Evolutionary conservation across 2,113 vertebrate genomes (phyloP).

Genomic region (Pogona vitticeps): DNA sequence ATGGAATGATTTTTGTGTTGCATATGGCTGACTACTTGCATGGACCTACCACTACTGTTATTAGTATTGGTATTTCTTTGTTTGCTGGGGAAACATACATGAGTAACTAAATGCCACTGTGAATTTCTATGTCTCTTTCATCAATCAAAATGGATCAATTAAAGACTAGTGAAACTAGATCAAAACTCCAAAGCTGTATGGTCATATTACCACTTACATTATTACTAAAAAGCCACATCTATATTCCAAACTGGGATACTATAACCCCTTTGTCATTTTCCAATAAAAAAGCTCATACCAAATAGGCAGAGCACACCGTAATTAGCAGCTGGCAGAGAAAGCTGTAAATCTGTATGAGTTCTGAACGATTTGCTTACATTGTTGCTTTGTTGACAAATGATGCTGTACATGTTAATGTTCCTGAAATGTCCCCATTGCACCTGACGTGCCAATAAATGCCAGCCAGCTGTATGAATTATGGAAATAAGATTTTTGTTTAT

Average conservation of each 20-base stretch:
- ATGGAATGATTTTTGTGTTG: constrained; percentile 6
- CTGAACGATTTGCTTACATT: constrained; percentile 91
- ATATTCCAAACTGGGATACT: constrained; percentile 85
- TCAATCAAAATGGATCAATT: constrained; percentile 82
- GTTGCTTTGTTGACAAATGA: constrained; percentile 91
- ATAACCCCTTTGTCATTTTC: constrained; percentile 88
- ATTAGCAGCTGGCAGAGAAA: constrained; percentile 89
- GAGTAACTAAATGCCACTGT: constrained; percentile 72
- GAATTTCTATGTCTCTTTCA: constrained; percentile 80
- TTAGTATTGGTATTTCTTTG: constrained; percentile 74
- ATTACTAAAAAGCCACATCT: constrained; percentile 83
- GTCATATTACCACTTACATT: constrained; percentile 80
- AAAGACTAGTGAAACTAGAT: constrained; percentile 76
- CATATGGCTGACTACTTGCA: neutral
- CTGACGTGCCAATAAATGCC: constrained; percentile 90
- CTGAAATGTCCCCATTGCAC: constrained; percentile 89
- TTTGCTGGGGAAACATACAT: constrained; percentile 71
- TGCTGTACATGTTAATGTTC: constrained; percentile 91
- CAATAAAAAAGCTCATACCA: constrained; percentile 87
- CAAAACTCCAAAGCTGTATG: constrained; percentile 75
- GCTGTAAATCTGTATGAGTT: constrained; percentile 90
- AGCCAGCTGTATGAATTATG: constrained; percentile 92
- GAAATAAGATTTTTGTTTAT: constrained; percentile 95
- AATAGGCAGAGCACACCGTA: constrained; percentile 89
- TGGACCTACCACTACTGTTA: constrained; percentile 6